Evolutionary conservation across 1,140 invertebrate genomes (phyloP), one percentile per base, ranked within the genome.

Genomic region (Lasioglossum albipes): DNA sequence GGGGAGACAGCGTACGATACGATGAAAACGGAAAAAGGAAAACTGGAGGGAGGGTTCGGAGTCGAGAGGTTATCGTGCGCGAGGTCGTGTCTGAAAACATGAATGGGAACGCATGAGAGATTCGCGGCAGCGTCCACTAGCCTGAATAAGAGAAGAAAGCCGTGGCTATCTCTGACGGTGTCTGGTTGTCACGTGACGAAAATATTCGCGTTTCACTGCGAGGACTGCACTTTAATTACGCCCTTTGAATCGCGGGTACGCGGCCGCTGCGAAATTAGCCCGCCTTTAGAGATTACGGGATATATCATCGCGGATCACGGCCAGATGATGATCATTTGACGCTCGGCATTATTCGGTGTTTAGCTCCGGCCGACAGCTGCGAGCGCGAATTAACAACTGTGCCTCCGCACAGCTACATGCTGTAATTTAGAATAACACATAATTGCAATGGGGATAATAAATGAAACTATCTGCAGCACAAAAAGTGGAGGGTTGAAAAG

Each of bases 21-120:
- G 49, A 45, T 13, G 36, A 70, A 62, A 54, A 36, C 61, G 59
- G 62, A 36, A 59, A 49, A 75, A 68, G 41, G 71, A 62, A 68
- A 69, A 76, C n/a, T 18, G 9, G 7, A 20, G 6, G 22, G 4
- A 31, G 36, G 22, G 66, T 16, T 36, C 31, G 52, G 62, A 45
- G 68, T 79, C 57, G 64, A 67, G 77, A 65, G 69, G 65, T 79
- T 82, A 69, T 79, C 81, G 68, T 22, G 64, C 64, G 45, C 41
- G 22, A 45, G 57, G 75, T 68, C 69, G 54, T 16, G 41, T 52
- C 57, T 79, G 77, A 62, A 79, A 77, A 68, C 54, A 27, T 80
- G 75, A 82, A 82, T 83, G 70, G 71, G 18, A 68, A 76, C 45
- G 72, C 79, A 57, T 0, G 52, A 75, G 72, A 75, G 71, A 65